These are phyloP conservation scores for Dermochelys coriacea DNA, from an alignment of 2,797 vertebrate genomes.

Conservation along the genomic window DNA sequence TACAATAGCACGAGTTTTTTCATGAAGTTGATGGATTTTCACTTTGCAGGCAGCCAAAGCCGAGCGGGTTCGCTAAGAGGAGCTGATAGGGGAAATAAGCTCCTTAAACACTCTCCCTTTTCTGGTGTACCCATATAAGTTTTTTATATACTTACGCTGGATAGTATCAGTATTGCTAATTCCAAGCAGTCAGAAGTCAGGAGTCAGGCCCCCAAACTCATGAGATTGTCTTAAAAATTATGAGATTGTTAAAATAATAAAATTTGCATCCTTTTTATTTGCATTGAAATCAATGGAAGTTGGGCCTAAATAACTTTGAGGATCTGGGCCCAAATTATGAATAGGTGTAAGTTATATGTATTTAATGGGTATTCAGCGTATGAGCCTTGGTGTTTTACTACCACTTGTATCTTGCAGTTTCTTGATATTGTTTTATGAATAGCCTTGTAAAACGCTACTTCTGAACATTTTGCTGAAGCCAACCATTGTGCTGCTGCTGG, in stretches of 20 bases:
- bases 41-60: background rate
- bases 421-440: background rate
- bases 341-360: background rate
- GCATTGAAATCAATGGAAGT: background rate
- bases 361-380: background rate
- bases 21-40: too few relatives aligned
- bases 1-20: too few relatives aligned
- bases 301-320: background rate
- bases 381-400: background rate
- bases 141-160: background rate
- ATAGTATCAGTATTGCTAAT: background rate
- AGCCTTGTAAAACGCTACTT: background rate
- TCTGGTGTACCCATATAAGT: background rate
- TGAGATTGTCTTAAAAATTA: background rate
- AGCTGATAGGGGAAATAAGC: background rate
- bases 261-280: background rate
- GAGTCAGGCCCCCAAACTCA: background rate
- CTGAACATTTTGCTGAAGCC: background rate
- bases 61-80: background rate
- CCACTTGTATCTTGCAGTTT: background rate
- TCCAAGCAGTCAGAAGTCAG: fast-evolving
- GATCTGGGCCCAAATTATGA: too few relatives aligned
- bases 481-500: background rate
- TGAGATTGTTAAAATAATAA: background rate
- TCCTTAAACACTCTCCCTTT: background rate